Evolutionary conservation across 2,113 vertebrate species (phyloP).

Genomic region (Sorex fumeus): DNA sequence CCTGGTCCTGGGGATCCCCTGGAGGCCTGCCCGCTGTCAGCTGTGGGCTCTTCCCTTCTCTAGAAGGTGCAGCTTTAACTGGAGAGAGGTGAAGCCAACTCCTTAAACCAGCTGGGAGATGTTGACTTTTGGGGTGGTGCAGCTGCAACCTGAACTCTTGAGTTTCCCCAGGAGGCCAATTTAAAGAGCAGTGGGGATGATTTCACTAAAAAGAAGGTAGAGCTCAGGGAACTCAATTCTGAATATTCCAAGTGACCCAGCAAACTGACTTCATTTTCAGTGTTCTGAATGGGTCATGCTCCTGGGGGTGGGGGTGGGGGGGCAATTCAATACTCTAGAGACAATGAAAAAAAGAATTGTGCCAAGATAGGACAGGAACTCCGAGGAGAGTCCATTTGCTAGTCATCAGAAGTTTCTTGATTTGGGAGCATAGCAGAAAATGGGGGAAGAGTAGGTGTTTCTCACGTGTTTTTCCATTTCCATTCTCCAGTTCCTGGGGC

Average conservation of each 20-base stretch:
- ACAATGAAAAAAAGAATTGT: neutral
- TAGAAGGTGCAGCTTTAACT: neutral
- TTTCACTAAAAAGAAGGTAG: neutral
- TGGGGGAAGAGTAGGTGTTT: neutral
- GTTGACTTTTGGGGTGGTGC: neutral
- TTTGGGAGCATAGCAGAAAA: too few species aligned
- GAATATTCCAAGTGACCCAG: neutral
- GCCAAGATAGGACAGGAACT: neutral
- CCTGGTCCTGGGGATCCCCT: neutral
- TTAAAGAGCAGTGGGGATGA: neutral
- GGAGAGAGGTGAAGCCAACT: neutral
- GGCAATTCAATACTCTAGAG: neutral
- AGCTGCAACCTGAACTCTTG: neutral
- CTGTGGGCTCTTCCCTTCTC: neutral
- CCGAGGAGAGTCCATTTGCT: neutral
- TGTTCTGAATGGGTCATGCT: fast-evolving
- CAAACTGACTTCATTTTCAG: neutral
- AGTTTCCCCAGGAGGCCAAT: neutral
- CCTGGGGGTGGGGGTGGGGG: too few species aligned
- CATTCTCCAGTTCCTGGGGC: neutral
- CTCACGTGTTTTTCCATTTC: neutral
- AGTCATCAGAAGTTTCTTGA: neutral
- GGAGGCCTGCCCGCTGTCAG: neutral
- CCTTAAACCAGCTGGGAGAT: neutral
- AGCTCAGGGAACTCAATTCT: neutral